Percentiles rank a stretch among this genome's conserved stretches.
These are phyloP conservation scores for Neosalanx taihuensis DNA, from an alignment of 2,797 vertebrate genomes.

Conservation along the genomic window DNA sequence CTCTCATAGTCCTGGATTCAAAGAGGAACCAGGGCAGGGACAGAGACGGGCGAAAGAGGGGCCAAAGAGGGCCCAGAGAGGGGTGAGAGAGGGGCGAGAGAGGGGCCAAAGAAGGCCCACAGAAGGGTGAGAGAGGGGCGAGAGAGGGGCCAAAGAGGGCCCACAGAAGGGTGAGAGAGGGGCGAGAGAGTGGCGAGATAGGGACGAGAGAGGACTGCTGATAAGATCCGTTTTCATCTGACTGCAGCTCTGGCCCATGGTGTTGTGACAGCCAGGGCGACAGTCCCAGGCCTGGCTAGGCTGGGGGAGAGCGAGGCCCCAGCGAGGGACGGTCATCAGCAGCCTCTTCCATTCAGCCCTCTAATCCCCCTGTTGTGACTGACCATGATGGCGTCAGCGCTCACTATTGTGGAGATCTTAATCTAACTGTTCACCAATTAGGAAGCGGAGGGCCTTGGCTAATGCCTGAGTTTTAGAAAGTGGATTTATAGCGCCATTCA, in stretches of 20 bases:
- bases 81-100: background rate
- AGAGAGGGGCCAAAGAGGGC: background rate
- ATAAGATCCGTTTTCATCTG: background rate
- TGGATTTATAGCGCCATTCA: conserved; percentile 70
- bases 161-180: background rate
- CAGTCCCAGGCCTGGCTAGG: background rate
- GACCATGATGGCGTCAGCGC: conserved; percentile 64
- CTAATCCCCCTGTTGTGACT: conserved; percentile 63
- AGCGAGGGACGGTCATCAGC: background rate
- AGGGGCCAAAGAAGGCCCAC: too few species aligned
- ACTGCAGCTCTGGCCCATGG: background rate
- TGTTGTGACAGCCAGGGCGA: conserved; percentile 6
- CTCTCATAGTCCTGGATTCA: background rate
- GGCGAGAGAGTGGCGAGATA: background rate
- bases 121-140: background rate
- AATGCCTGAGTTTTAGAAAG: conserved; percentile 66
- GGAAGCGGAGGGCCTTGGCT: conserved; percentile 66
- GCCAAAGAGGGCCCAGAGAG: background rate
- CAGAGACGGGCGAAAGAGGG: background rate
- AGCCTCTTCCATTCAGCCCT: conserved; percentile 34
- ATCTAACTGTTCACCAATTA: conserved; percentile 76
- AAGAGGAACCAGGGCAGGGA: background rate
- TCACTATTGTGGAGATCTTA: conserved; percentile 65
- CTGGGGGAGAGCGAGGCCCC: background rate
- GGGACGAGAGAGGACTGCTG: background rate